Evolutionary conservation across 2,113 vertebrate genomes (phyloP).

Genomic region (Saccopteryx leptura): DNA sequence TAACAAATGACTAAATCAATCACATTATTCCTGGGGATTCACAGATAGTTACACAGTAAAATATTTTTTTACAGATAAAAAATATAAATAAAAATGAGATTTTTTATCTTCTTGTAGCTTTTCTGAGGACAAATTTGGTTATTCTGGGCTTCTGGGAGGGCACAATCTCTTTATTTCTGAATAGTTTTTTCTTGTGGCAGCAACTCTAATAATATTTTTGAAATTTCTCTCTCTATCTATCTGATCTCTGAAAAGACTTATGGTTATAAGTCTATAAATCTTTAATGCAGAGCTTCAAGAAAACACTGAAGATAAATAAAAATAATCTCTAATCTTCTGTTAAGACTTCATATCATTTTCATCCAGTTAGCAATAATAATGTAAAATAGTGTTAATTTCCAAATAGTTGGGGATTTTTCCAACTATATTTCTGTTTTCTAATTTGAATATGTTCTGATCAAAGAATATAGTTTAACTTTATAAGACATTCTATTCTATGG

Average conservation of each 20-base stretch:
- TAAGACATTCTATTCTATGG: constrained; percentile 32
- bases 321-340: background rate
- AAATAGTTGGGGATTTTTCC: background rate
- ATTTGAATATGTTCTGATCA: constrained; percentile 5
- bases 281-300: constrained; percentile 18
- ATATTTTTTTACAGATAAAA: constrained; percentile 18
- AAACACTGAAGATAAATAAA: background rate
- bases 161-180: background rate
- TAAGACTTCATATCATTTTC: background rate
- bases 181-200: constrained; percentile 14
- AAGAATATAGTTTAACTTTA: constrained; percentile 15
- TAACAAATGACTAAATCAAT: constrained; percentile 31
- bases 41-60: background rate
- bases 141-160: background rate
- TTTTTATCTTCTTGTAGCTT: background rate
- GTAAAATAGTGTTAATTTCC: constrained; percentile 38
- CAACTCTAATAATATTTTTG: constrained; percentile 7
- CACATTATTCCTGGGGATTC: background rate
- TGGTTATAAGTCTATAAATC: background rate
- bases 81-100: background rate
- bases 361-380: constrained; percentile 26
- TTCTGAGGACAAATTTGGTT: background rate
- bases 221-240: background rate
- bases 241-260: background rate
- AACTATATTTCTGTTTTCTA: background rate